A percentile compares a stretch with the other conserved stretches of the same genome.
phyloP scores from a whole-genome alignment of 2,113 vertebrate genomes.

The Corythoichthys haematopterus region DNA sequence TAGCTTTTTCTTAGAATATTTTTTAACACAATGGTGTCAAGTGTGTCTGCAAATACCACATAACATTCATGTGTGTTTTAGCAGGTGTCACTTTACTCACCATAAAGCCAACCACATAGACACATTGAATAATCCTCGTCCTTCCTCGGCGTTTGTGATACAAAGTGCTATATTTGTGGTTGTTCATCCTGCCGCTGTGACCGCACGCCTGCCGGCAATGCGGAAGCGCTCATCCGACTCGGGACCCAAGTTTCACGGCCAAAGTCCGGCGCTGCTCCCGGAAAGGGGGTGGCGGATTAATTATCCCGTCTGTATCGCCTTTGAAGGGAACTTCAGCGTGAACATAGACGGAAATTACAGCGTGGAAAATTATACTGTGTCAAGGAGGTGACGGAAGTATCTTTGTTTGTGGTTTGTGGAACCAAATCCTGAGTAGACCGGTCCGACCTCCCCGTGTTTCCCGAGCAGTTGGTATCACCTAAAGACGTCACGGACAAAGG shows the following conservation, averaged over 20 bases:
- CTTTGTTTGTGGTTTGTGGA: neutral
- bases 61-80: neutral
- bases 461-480: conserved; percentile 50
- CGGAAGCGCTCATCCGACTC: conserved; percentile 47
- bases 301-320: neutral
- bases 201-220: conserved; percentile 24
- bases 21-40: neutral
- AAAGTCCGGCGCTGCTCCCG: neutral
- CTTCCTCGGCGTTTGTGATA: conserved; percentile 40
- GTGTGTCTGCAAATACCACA: neutral
- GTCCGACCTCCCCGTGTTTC: neutral
- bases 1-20: neutral
- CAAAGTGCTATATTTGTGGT: conserved; percentile 54
- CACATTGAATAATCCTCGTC: conserved; percentile 62
- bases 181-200: conserved; percentile 64
- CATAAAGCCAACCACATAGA: conserved; percentile 78
- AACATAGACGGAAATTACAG: accelerated
- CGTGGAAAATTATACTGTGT: accelerated
- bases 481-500: conserved; percentile 13
- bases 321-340: accelerated
- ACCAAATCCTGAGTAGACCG: neutral
- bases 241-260: neutral
- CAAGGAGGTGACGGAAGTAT: accelerated
- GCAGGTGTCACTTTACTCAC: conserved; percentile 57
- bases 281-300: neutral